These are phyloP conservation scores for Lasioglossum baleicum DNA, from an alignment of 1,140 invertebrate genomes.

Conservation along the genomic window DNA sequence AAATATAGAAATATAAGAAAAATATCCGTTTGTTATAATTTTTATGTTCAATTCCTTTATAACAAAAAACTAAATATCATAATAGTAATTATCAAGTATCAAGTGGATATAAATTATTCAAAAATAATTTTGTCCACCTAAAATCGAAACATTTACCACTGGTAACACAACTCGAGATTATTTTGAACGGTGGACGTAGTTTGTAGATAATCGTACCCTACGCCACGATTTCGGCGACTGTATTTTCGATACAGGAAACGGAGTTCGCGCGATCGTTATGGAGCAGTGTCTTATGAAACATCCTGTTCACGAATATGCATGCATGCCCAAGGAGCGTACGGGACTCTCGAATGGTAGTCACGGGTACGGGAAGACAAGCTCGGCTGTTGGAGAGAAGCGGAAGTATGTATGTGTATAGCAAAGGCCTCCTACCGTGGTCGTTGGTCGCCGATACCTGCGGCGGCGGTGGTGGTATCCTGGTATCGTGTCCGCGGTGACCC, in stretches of 20 bases:
- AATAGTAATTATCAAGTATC: too few species aligned
- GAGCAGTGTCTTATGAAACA: slow-evolving; percentile 45
- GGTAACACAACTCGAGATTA: too few species aligned
- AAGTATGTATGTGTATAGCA: slow-evolving; percentile 4
- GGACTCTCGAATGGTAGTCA: background rate
- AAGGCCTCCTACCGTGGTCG: background rate
- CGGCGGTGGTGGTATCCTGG: background rate
- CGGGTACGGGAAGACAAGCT: slow-evolving; percentile 6
- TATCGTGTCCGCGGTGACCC: slow-evolving; percentile 27
- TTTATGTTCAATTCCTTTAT: too few species aligned
- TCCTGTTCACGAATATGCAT: slow-evolving; percentile 32
- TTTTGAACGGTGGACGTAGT: too few species aligned
- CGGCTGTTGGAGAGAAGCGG: background rate
- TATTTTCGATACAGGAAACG: slow-evolving; percentile 34
- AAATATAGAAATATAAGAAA: too few species aligned
- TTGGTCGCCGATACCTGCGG: background rate
- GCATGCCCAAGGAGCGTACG: background rate
- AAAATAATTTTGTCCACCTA: too few species aligned
- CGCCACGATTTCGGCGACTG: too few species aligned
- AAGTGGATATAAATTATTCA: too few species aligned
- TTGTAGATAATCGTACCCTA: too few species aligned
- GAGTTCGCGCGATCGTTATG: slow-evolving; percentile 29
- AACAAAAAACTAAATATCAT: too few species aligned
- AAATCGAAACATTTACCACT: too few species aligned
- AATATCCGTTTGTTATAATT: too few species aligned